Base-by-base conservation (phyloP, 2,797 vertebrate genomes). In the Xyrichtys novacula region DNA sequence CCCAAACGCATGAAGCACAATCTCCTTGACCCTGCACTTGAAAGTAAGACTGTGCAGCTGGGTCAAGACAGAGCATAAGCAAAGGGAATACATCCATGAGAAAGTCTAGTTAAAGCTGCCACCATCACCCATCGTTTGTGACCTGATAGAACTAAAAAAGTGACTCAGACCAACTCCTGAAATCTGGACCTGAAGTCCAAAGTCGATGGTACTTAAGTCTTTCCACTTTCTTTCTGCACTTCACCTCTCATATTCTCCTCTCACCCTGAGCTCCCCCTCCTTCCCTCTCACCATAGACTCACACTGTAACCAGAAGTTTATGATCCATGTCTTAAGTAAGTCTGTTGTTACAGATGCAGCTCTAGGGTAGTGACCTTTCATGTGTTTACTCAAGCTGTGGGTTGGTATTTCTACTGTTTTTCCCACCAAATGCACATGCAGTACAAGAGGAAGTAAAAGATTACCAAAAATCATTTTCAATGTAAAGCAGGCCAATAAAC, bases 281-380 rank as follows among this genome's bases (percentile, higher is more conserved):
- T 25, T 2, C 22, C 20, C 22, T 25, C 22, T 10, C 17, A 5
- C 22, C 44, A 46, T 2, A 15, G 5, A 25, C 22, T 25, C 22
- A 2, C 23, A 8, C 25, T 25, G 20, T 15, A 25, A 46, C 22
- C 3, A 26, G 44, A 46, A 46, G 16, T 46, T 0, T 46, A 25
- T 25, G 23, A 46, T 46, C 43, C 43, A 25, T 16, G 23, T 25
- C 22, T 26, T 46, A 46, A 46, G 44, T 16, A 14, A 23, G 22
- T 46, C 43, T 46, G 20, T 46, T 46, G 16, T 46, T 46, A 46
- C 44, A 46, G 44, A 46, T 26, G 23, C 14, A 46, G 44, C 44
- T 26, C 14, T 25, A 19, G 17, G 39, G 17, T 10, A 14, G 48
- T 12, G 48, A 22, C 12, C 44, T 46, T 46, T 22, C 6, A 22